phyloP scores from a whole-genome alignment of 1,140 invertebrate genomes.

The Neodiprion fabricii region DNA sequence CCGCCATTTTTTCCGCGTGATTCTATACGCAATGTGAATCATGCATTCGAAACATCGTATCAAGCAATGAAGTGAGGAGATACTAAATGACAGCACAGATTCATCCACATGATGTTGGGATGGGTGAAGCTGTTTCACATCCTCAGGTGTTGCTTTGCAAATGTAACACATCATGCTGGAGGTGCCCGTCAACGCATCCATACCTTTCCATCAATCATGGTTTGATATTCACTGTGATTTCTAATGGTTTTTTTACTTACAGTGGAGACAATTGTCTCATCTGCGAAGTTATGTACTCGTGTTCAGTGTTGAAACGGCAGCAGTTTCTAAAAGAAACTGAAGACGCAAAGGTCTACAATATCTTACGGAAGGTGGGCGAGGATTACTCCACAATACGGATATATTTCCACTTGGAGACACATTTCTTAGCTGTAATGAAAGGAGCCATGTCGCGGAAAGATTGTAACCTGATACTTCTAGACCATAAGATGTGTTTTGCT shows the following conservation, averaged over 20 bases:
- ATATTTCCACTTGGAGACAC: too few species aligned
- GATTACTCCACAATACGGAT: too few species aligned
- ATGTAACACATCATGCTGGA: too few species aligned
- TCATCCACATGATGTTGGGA: neutral
- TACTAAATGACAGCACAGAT: constrained; percentile 11
- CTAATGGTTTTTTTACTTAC: neutral
- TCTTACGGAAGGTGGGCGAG: constrained; percentile 13
- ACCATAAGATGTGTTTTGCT: too few species aligned
- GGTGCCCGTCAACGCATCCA: neutral
- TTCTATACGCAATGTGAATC: constrained; percentile 25
- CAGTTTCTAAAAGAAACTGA: constrained; percentile 30
- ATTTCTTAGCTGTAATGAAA: too few species aligned
- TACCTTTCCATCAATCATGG: constrained; percentile 33
- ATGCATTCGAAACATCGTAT: constrained; percentile 30
- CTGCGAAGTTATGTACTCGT: constrained; percentile 9
- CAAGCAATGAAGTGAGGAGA: constrained; percentile 27
- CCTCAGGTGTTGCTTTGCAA: too few species aligned
- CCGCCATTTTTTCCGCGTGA: constrained; percentile 14
- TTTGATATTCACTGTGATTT: constrained; percentile 21
- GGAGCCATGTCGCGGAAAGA: too few species aligned
- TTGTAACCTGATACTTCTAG: too few species aligned
- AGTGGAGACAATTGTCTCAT: neutral
- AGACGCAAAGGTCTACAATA: constrained; percentile 34
- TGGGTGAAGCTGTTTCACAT: neutral
- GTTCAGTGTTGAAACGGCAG: constrained; percentile 13